A percentile compares a stretch with the other conserved stretches of the same genome.
phyloP scores from a whole-genome alignment of 2,113 vertebrate species.

The Vulpes lagopus region DNA sequence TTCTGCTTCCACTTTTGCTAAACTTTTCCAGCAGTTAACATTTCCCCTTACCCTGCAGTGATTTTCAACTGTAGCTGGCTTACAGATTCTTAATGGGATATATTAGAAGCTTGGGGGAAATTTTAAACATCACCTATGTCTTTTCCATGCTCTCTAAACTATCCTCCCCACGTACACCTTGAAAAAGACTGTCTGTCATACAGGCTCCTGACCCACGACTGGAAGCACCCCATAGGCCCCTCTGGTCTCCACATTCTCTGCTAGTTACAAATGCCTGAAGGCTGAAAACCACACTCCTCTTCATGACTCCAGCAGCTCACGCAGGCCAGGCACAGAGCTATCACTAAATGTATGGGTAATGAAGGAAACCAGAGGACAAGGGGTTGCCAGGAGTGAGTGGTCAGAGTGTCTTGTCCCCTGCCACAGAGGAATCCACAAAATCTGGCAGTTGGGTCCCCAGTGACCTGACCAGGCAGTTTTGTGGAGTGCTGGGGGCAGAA shows the following conservation, averaged over 20 bases:
- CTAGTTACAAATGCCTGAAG: neutral
- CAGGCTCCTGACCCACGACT: neutral
- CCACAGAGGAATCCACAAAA: neutral
- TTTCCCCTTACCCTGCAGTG: neutral
- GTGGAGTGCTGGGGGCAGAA: conserved; percentile 3
- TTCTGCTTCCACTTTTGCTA: neutral
- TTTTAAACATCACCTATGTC: neutral
- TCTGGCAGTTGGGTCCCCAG: neutral
- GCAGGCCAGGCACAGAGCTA: neutral
- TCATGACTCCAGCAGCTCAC: neutral
- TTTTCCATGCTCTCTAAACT: neutral
- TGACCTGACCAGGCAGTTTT: neutral
- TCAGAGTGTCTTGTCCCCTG: neutral
- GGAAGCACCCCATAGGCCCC: neutral
- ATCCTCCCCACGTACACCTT: neutral
- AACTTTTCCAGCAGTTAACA: neutral
- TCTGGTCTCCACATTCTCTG: neutral
- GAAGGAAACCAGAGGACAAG: neutral
- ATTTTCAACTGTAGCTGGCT: neutral
- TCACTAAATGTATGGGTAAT: neutral
- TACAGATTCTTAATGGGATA: neutral
- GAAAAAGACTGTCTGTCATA: neutral
- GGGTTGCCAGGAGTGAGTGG: neutral
- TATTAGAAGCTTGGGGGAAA: neutral
- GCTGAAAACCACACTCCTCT: neutral